phyloP scores from a whole-genome alignment of 2,797 vertebrate genomes.

The Furcifer pardalis region DNA sequence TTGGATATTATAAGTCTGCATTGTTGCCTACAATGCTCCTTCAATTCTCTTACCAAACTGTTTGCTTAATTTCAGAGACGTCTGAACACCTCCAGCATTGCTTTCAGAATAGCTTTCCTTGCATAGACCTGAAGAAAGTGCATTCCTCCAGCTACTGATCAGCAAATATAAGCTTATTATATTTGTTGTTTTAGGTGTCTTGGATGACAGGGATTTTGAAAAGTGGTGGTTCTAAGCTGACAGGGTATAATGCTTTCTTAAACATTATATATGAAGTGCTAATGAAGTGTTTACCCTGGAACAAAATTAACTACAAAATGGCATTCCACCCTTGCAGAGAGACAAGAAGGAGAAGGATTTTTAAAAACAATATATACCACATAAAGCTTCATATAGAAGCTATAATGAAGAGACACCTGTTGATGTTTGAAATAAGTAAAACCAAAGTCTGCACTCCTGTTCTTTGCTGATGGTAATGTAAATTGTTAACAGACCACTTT shows the following conservation, averaged over 20 bases:
- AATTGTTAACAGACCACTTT: neutral
- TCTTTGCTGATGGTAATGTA: neutral
- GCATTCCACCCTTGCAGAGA: neutral
- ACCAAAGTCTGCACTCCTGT: neutral
- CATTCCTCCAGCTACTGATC: neutral
- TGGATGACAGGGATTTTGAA: neutral
- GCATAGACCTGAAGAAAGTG: neutral
- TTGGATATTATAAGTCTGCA: neutral
- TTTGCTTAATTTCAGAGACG: neutral
- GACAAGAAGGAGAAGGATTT: neutral
- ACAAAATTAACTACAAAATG: neutral
- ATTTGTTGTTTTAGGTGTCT: neutral
- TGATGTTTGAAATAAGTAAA: neutral
- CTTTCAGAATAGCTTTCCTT: neutral
- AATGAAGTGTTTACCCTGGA: constrained; percentile 4
- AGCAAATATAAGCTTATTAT: neutral
- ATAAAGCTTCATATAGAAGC: neutral
- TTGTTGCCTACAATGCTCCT: neutral
- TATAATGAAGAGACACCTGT: neutral
- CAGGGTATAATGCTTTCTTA: neutral
- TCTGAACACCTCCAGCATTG: neutral
- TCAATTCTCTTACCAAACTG: neutral
- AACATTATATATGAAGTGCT: neutral
- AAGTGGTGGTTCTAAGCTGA: neutral
- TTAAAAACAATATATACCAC: neutral